Base-by-base conservation (phyloP, 2,888 invertebrate species). In the Anagyrus pseudococci region DNA sequence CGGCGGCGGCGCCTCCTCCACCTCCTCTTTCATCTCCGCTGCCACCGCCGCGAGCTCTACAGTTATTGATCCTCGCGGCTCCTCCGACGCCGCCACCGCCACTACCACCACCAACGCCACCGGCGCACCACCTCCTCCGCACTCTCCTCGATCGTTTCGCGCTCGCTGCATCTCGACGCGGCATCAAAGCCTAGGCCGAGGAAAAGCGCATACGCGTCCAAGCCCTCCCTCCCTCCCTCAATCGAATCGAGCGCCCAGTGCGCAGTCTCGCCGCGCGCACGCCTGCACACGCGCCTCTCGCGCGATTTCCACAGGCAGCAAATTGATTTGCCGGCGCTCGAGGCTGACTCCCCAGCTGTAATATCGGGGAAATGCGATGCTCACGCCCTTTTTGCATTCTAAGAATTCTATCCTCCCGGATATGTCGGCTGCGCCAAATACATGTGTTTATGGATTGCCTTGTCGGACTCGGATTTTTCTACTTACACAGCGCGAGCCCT, bases 281-380 rank as follows among this genome's bases (percentile, higher is more conserved):
- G n/a, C 41, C 4, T 15, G n/a, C n/a, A 41, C 15, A 17, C 41
- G 4, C 41, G 4, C 50, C 15, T 13, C 41, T 17, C 41, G n/a
- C 50, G 58, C 58, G 55, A 64, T 58, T 67, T 67, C 61, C 64
- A 64, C n/a, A 61, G 61, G 40, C 4, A 60, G 61, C 40, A 64
- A 67, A 64, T 67, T 58, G 61, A 62, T 67, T 58, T 54, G 58
- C 20, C 17, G 26, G 17, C 41, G 4, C 57, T 47, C 33, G 13
- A n/a, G n/a, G n/a, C n/a, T n/a, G n/a, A n/a, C n/a, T n/a, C n/a
- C n/a, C n/a, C n/a, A n/a, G n/a, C n/a, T n/a, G n/a, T n/a, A n/a
- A n/a, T n/a, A n/a, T n/a, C n/a, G n/a, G n/a, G n/a, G n/a, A n/a
- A n/a, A n/a, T n/a, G n/a, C n/a, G n/a, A n/a, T n/a, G n/a, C n/a